phyloP scores from a whole-genome alignment of 2,113 vertebrate species.

The Ictidomys tridecemlineatus region DNA sequence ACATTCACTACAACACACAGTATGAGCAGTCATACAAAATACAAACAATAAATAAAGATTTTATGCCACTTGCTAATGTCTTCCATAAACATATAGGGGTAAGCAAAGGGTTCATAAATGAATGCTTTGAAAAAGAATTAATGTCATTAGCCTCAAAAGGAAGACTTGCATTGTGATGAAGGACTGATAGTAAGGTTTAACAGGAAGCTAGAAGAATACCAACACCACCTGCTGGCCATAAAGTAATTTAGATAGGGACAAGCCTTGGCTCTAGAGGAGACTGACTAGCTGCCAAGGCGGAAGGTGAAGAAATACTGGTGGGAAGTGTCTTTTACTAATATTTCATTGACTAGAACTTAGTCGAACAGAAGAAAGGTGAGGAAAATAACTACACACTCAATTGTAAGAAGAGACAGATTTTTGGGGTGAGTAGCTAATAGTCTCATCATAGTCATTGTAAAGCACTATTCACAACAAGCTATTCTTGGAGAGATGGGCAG shows the following conservation, averaged over 20 bases:
- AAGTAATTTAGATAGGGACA: background rate
- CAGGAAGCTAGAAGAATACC: background rate
- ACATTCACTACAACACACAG: background rate
- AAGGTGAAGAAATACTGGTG: background rate
- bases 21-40: background rate
- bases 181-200: background rate
- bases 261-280: background rate
- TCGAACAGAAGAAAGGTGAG: background rate
- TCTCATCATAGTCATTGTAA: background rate
- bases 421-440: background rate
- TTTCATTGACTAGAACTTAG: background rate
- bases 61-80: background rate
- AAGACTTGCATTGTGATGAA: background rate
- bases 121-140: background rate
- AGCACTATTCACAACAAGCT: background rate
- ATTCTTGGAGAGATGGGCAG: background rate
- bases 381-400: background rate
- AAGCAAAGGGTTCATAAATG: background rate
- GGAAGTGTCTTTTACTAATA: background rate
- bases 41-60: background rate
- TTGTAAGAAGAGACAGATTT: background rate
- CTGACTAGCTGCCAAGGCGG: background rate
- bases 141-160: background rate
- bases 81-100: background rate
- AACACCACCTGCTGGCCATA: constrained; percentile 1